These are phyloP conservation scores for Tenthredo notha DNA, from an alignment of 2,888 invertebrate species.

Conservation along the genomic window DNA sequence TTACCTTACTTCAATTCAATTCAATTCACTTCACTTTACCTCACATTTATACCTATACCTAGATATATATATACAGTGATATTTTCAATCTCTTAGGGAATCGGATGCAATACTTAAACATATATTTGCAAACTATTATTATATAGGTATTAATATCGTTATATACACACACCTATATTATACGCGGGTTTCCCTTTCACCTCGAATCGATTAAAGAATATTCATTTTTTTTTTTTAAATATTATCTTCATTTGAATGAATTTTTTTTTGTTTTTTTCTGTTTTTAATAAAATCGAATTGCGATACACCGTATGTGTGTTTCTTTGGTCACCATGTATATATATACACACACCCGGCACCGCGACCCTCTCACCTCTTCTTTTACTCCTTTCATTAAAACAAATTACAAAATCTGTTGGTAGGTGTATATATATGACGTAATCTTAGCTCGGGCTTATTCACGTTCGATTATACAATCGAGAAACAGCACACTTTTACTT, in stretches of 20 bases:
- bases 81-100: slow-evolving; percentile 35
- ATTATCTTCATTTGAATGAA: neutral
- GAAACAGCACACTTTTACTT: slow-evolving; percentile 75
- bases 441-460: slow-evolving; percentile 72
- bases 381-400: neutral
- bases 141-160: neutral
- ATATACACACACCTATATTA: neutral
- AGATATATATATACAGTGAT: neutral
- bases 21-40: neutral
- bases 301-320: neutral
- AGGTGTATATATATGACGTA: slow-evolving; percentile 68
- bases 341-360: no score
- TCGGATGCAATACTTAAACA: neutral
- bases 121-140: neutral
- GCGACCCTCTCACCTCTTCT: neutral
- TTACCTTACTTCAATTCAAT: neutral
- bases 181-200: neutral
- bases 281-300: neutral
- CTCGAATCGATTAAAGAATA: neutral
- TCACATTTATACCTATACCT: neutral
- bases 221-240: neutral
- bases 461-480: slow-evolving; percentile 78
- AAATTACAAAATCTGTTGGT: slow-evolving; percentile 75
- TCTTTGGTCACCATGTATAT: neutral
- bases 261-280: neutral